phyloP scores from a whole-genome alignment of 2,888 invertebrate species.

The Poecilobothrus nobilitatus region DNA sequence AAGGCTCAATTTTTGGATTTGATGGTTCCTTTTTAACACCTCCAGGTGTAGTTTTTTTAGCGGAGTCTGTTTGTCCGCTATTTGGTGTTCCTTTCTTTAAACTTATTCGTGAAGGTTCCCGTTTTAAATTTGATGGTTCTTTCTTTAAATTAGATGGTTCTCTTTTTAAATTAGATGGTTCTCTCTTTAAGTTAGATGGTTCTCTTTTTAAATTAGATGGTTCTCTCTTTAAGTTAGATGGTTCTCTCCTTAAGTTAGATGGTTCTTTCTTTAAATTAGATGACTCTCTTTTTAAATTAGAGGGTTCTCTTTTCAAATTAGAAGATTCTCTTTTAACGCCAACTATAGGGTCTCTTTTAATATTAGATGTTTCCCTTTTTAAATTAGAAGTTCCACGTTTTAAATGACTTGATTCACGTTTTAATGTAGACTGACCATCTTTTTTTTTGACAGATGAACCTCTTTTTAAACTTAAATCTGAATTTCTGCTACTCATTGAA shows the following conservation, averaged over 20 bases:
- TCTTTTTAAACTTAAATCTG: constrained; percentile 14
- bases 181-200: constrained; percentile 23
- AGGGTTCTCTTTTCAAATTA: constrained; percentile 25
- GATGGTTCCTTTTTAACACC: background rate
- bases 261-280: constrained; percentile 22
- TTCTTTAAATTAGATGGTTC: constrained; percentile 22
- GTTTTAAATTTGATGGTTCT: constrained; percentile 21
- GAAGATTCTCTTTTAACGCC: constrained; percentile 24
- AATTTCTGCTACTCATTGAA: constrained; percentile 23
- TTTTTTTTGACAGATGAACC: constrained; percentile 9
- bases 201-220: constrained; percentile 22
- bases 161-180: constrained; percentile 24
- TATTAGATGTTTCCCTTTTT: constrained; percentile 18
- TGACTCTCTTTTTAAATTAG: constrained; percentile 25
- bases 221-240: constrained; percentile 24
- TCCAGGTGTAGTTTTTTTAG: too few relatives aligned
- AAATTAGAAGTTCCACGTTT: constrained; percentile 26
- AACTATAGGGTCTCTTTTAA: constrained; percentile 15
- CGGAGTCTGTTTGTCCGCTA: constrained; percentile 19
- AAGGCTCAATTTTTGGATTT: constrained; percentile 16
- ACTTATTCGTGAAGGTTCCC: constrained; percentile 10
- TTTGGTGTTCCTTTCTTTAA: constrained; percentile 19
- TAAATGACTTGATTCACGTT: constrained; percentile 25
- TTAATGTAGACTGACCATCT: constrained; percentile 22
- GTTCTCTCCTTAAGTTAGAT: constrained; percentile 13